A percentile compares a stretch with the other conserved stretches of the same genome.
Evolutionary conservation across 2,797 vertebrate genomes (phyloP).

Genomic region (Merluccius polli): DNA sequence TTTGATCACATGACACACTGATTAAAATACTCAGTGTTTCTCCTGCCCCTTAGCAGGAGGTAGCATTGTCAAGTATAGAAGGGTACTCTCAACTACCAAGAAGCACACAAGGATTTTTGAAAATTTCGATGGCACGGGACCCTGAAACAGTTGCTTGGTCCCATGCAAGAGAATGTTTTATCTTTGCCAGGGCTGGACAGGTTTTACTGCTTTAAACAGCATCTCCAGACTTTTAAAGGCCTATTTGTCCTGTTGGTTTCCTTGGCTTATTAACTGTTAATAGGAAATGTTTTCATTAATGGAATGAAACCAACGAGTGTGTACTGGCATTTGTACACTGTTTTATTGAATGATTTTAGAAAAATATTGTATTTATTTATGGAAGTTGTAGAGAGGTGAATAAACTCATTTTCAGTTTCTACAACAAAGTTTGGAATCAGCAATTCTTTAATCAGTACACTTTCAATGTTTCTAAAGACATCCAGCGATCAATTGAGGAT

Average conservation of each 20-base stretch:
- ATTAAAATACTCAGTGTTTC: no score
- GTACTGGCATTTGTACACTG: neutral
- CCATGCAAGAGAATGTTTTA: neutral
- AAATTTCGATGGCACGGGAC: no score
- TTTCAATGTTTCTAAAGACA: neutral
- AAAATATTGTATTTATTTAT: neutral
- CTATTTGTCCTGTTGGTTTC: neutral
- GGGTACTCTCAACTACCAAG: no score
- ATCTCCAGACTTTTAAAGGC: neutral
- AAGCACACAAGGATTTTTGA: no score
- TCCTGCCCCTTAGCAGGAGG: no score
- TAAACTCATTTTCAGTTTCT: neutral
- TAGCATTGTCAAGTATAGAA: no score
- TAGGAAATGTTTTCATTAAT: neutral
- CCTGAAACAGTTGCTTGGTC: neutral
- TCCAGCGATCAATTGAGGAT: neutral
- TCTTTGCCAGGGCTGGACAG: neutral
- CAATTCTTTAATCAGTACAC: conserved; percentile 2
- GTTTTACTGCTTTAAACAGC: neutral
- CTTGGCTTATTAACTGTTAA: neutral
- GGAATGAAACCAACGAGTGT: neutral
- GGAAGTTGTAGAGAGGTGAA: neutral
- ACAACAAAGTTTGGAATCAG: neutral
- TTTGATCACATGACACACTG: no score
- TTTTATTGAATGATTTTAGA: neutral